Percentiles rank a stretch among this genome's conserved stretches.
phyloP scores from a whole-genome alignment of 2,888 invertebrate genomes.

The Tubulanus polymorphus region DNA sequence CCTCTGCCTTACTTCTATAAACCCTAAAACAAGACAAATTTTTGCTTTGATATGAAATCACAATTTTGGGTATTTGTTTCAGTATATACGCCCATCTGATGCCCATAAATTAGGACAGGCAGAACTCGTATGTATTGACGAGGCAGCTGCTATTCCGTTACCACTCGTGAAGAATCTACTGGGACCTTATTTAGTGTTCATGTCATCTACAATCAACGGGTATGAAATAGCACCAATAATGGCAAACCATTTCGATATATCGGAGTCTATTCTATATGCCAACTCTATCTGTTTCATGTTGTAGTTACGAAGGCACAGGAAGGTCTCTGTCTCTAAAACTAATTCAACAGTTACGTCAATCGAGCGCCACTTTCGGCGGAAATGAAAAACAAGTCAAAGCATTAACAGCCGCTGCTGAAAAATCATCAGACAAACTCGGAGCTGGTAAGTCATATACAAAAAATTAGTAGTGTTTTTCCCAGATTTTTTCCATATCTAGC shows the following conservation, averaged over 20 bases:
- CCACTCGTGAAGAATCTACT: slow-evolving; percentile 84
- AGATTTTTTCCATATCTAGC: background rate
- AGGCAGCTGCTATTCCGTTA: slow-evolving; percentile 97
- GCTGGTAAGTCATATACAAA: too few relatives aligned
- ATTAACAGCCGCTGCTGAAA: slow-evolving; percentile 22
- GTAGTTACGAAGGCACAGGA: slow-evolving; percentile 91
- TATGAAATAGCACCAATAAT: slow-evolving; percentile 33
- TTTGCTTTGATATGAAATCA: background rate
- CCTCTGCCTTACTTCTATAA: too few relatives aligned
- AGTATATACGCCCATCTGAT: slow-evolving; percentile 95
- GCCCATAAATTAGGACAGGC: slow-evolving; percentile 84
- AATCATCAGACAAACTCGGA: slow-evolving; percentile 24
- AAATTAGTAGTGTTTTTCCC: background rate
- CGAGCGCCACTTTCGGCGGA: slow-evolving; percentile 59
- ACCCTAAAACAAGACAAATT: too few relatives aligned
- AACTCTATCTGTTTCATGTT: slow-evolving; percentile 10
- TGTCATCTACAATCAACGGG: slow-evolving; percentile 96
- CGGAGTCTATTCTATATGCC: background rate
- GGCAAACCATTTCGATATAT: background rate
- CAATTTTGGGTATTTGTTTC: slow-evolving; percentile 27
- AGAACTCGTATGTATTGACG: slow-evolving; percentile 93
- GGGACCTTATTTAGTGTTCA: slow-evolving; percentile 86
- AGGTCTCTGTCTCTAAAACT: slow-evolving; percentile 91
- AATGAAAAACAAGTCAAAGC: slow-evolving; percentile 50
- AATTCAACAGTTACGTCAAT: slow-evolving; percentile 76